A percentile compares a stretch with the other conserved stretches of the same genome.
Conservation (phyloP, 2,888 invertebrate genomes). For the Xestia rhomboidea region DNA sequence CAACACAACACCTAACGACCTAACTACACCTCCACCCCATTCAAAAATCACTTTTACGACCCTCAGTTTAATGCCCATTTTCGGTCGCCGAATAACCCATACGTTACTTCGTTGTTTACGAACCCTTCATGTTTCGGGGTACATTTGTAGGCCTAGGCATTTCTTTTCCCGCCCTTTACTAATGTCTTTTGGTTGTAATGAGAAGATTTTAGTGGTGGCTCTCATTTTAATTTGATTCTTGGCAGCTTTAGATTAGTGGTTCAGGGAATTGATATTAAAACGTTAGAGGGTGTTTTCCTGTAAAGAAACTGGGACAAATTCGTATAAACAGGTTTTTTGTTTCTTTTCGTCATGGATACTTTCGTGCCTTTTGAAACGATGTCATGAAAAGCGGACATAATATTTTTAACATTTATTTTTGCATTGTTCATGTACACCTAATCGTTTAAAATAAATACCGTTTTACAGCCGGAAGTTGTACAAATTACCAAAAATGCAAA, state of each 20-base stretch:
- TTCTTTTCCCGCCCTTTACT: conserved; percentile 86
- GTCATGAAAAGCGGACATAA: background rate
- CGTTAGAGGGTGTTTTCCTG: conserved; percentile 56
- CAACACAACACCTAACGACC: conserved; percentile 75
- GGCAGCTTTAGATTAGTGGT: conserved; percentile 76
- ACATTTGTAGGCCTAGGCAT: conserved; percentile 86
- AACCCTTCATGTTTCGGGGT: conserved; percentile 77
- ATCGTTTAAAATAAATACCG: background rate
- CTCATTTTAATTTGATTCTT: conserved; percentile 84
- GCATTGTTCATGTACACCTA: background rate
- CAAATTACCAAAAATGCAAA: conserved; percentile 32
- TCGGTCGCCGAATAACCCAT: conserved; percentile 63
- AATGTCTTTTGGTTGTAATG: conserved; percentile 88
- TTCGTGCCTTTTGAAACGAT: conserved; percentile 10
- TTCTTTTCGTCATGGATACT: conserved; percentile 5
- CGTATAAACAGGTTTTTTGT: conserved; percentile 31
- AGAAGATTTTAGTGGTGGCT: conserved; percentile 85
- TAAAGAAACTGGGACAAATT: conserved; percentile 48
- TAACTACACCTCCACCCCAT: conserved; percentile 74
- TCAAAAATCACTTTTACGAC: conserved; percentile 74
- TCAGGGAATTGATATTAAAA: conserved; percentile 69
- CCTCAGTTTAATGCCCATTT: conserved; percentile 74
- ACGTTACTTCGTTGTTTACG: conserved; percentile 60
- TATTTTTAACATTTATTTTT: background rate
- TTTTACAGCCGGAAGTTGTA: conserved; percentile 17